Base-by-base conservation (phyloP, 2,888 invertebrate genomes). In the Lycia hirtaria region DNA sequence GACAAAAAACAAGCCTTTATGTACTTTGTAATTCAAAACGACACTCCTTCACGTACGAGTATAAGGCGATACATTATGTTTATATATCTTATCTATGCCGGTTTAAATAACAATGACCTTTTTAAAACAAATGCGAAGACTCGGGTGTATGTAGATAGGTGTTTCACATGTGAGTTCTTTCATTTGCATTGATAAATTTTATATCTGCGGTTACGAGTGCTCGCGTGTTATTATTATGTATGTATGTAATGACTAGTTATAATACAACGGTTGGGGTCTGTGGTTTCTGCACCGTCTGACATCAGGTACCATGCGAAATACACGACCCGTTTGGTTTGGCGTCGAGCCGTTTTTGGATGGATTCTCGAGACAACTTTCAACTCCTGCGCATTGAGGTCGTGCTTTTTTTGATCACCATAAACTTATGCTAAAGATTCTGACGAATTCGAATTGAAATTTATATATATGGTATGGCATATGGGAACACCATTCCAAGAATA, bases 321-420 rank as follows among this genome's bases (percentile, higher is more conserved):
- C 56, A 64, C 54, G 59, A 47, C 74, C 63, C 56, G 68, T 71
- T 71, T 71, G 73, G 71, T 14, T 50, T 40, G 60, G 49, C 66
- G 65, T 72, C 71, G 60, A 57, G 56, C 81, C 84, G 60, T 75
- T 81, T 85, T 83, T 75, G 85, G 85, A 35, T 51, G 66, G 52
- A 69, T 61, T 69, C 67, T 62, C 56, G 71, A 72, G 74, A 69
- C 82, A 79, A 81, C 85, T 85, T 85, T 85, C 77, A 83, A 81
- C 72, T 80, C 73, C 75, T 73, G 72, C 66, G 72, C 69, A 78
- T 72, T 75, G 73, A 72, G 79, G 77, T 72, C 81, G 76, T 62
- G 59, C 74, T 80, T 81, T 81, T 81, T 72, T 68, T 60, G 54
- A 58, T 65, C 56, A 62, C 76, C 68, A 69, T 74, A 72, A 57